Base-by-base conservation (phyloP, 2,797 vertebrate genomes). In the Pempheris klunzingeri region DNA sequence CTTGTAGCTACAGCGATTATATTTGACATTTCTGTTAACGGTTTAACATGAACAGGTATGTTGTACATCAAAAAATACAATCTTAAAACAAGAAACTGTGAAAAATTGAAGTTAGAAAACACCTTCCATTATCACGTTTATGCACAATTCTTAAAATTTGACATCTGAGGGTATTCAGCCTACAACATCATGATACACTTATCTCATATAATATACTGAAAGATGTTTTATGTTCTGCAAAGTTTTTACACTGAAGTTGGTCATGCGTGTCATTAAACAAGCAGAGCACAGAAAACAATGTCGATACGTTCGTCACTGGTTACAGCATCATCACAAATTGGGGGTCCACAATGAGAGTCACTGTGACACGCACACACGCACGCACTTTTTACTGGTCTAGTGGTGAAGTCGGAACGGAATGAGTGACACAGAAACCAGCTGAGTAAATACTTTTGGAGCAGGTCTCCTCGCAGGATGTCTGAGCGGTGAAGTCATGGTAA, bases 41-140 rank as follows among this genome's bases (percentile, higher is more conserved):
- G 24, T 60, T 79, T 58, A 61, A 71, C 57, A 70, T 82, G 14
- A 83, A 84, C 76, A 75, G 73, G 14, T 62, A 78, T 32, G 50
- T 15, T 26, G 38, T 69, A 88, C 78, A 85, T 80, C 20, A 62
- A 80, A 87, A 83, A 87, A 78, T 68, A 80, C 74, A 79, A 84
- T 85, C 47, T 79, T 65, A 50, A 63, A 32, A 88, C 81, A 86
- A 78, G 55, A 86, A 82, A 80, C 44, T 47, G 55, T 74, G 43
- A 63, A 86, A 78, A 65, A 46, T 43, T 39, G 1, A 78, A 67
- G 41, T 69, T 77, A 67, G 34, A 83, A 88, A 92, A 86, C 76
- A 74, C 34, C 43, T 13, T 69, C n/a, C 11, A 44, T 64, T 58
- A 62, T 49, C 53, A 61, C 49, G 26, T 82, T 75, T 67, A 71